Evolutionary conservation across 2,888 invertebrate genomes (phyloP).

Genomic region (Syrphus vitripennis): DNA sequence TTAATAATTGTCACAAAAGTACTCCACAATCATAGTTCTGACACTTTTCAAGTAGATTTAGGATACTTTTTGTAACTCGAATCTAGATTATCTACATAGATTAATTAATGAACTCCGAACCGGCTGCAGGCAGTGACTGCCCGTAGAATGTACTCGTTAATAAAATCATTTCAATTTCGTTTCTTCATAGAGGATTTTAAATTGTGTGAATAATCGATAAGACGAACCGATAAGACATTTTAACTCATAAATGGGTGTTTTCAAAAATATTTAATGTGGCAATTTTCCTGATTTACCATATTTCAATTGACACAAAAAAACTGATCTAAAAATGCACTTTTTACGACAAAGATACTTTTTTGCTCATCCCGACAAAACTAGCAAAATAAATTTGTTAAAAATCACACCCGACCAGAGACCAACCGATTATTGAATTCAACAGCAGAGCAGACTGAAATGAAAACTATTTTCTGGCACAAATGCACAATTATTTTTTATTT

Average conservation of each 20-base stretch:
- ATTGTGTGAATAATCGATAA: too few species aligned
- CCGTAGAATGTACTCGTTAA: not conserved
- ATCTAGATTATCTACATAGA: not conserved
- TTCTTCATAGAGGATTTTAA: not conserved
- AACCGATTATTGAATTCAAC: constrained; percentile 1
- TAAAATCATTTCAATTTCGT: constrained; percentile 18
- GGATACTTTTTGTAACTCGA: not conserved
- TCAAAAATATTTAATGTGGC: too few species aligned
- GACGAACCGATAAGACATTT: constrained; percentile 1
- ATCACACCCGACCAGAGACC: not conserved
- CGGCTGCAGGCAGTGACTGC: not conserved
- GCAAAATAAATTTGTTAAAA: not conserved
- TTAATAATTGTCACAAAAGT: not conserved
- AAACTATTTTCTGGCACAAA: too few species aligned
- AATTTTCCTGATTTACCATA: too few species aligned
- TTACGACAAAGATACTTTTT: not conserved
- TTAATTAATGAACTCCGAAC: not conserved
- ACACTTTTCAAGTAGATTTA: constrained; percentile 17
- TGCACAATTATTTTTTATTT: constrained; percentile 1
- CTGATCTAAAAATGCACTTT: not conserved
- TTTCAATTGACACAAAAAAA: not conserved
- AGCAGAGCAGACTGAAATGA: too few species aligned
- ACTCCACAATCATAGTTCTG: not conserved
- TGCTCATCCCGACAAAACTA: not conserved
- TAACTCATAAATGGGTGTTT: not conserved